Evolutionary conservation across 2,113 vertebrate species (phyloP).

Genomic region (Amia ocellicauda): DNA sequence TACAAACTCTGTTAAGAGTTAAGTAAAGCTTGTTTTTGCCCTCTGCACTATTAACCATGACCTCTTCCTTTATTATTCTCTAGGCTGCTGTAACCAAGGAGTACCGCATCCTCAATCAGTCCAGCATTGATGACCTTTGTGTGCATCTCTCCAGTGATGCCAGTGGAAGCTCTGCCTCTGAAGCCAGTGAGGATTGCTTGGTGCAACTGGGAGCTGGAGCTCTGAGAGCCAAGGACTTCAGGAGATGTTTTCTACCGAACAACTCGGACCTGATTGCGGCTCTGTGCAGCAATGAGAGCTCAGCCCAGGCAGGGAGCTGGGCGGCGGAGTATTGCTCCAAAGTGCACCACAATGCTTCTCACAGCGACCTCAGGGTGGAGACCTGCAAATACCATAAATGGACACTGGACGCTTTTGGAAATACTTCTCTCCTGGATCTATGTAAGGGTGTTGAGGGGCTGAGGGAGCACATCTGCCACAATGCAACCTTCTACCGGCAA

Average conservation of each 20-base stretch:
- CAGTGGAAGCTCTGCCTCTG: constrained; percentile 28
- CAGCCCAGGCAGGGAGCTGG: constrained; percentile 59
- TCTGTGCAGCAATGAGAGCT: constrained; percentile 59
- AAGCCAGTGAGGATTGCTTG: constrained; percentile 53
- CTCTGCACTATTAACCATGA: no score
- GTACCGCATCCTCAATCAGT: constrained; percentile 57
- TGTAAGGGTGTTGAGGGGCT: constrained; percentile 55
- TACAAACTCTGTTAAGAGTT: no score
- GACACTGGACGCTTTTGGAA: constrained; percentile 47
- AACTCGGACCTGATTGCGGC: constrained; percentile 55
- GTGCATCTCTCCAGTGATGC: constrained; percentile 44
- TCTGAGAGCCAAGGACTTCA: constrained; percentile 67
- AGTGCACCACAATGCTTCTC: constrained; percentile 44
- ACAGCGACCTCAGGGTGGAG: constrained; percentile 28
- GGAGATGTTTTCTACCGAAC: constrained; percentile 78
- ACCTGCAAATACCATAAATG: constrained; percentile 59
- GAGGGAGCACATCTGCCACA: constrained; percentile 71
- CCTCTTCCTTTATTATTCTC: no score
- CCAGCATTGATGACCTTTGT: constrained; percentile 69
- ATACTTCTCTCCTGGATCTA: constrained; percentile 51
- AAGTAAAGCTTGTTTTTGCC: no score
- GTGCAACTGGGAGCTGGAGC: constrained; percentile 52
- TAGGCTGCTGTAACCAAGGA: constrained; percentile 58
- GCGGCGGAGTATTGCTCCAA: constrained; percentile 66
- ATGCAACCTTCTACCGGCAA: constrained; percentile 57